Evolutionary conservation across 2,888 invertebrate genomes (phyloP), one percentile per base, ranked within the genome.

Genomic region (Phorcus lineatus): DNA sequence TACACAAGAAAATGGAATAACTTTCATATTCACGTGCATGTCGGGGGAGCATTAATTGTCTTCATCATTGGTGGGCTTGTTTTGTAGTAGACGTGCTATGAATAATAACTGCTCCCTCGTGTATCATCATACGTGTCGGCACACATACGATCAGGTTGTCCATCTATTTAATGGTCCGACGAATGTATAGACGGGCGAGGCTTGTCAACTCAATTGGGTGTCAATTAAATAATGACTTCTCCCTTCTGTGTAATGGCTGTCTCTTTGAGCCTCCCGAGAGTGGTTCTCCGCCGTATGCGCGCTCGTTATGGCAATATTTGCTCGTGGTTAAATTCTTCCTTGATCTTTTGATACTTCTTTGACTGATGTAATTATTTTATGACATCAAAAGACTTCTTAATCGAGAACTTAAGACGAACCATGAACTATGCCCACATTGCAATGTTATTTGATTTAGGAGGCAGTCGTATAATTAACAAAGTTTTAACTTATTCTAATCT

Each of bases 181-280:
- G 4, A 9, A 62, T 62, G 13, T 62, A 62, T 62, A 16, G 47
- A 47, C 13, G 47, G 47, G 7, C 47, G 11, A 47, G 47, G 47
- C 47, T 28, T 28, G 62, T 28, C 62, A 28, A 62, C 24, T 16
- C 28, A 62, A 28, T 24, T 62, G 11, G 62, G 62, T 62, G 62
- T 24, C 62, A 62, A 62, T 62, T 62, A 62, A 62, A 62, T 62
- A 62, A 62, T 62, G 62, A 62, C 62, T 62, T 24, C 62, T 13
- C 62, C 62, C 62, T 62, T 28, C 13, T 4, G 62, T 0, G 62
- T 9, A 11, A 62, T 62, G 62, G 62, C 62, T 11, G 28, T 16
- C n/a, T 28, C 62, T 62, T 62, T 62, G 62, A 62, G 62, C 11
- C 28, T 24, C 62, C 16, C 24, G 28, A 24, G 24, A 62, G 62